Evolutionary conservation across 2,888 invertebrate species (phyloP).

Genomic region (Drosophila histrio): DNA sequence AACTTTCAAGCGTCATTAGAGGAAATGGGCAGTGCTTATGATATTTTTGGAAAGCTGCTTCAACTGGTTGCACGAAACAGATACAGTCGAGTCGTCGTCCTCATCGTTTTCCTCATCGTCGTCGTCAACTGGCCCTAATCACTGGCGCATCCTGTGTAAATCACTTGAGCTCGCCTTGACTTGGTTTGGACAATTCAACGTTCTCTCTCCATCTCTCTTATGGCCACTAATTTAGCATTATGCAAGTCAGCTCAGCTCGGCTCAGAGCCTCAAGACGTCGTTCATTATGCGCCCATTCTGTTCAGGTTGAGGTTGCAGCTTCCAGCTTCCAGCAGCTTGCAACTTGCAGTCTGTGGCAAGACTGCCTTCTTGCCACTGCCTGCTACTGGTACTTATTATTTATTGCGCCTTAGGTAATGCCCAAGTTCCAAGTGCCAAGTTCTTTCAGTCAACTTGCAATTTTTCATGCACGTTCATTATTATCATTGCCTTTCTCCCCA

Average conservation of each 20-base stretch:
- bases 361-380: neutral
- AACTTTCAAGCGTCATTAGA: slow-evolving; percentile 32
- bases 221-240: slow-evolving; percentile 77
- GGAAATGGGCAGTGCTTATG: slow-evolving; percentile 15
- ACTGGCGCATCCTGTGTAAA: slow-evolving; percentile 54
- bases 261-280: slow-evolving; percentile 60
- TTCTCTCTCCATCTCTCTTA: slow-evolving; percentile 16
- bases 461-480: slow-evolving; percentile 80
- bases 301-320: slow-evolving; percentile 36
- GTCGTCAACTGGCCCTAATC: slow-evolving; percentile 44
- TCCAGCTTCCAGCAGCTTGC: neutral
- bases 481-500: slow-evolving; percentile 57
- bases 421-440: slow-evolving; percentile 62
- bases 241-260: slow-evolving; percentile 61
- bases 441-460: slow-evolving; percentile 72
- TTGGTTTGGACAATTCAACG: neutral
- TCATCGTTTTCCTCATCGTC: neutral
- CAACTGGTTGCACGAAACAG: slow-evolving; percentile 4
- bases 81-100: neutral
- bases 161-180: slow-evolving; percentile 45
- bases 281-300: slow-evolving; percentile 74
- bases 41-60: slow-evolving; percentile 7
- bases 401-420: slow-evolving; percentile 78
- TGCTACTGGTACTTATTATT: slow-evolving; percentile 68
- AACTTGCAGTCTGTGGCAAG: neutral